Evolutionary conservation across 2,113 vertebrate genomes (phyloP).

Genomic region (Lophura nycthemera): DNA sequence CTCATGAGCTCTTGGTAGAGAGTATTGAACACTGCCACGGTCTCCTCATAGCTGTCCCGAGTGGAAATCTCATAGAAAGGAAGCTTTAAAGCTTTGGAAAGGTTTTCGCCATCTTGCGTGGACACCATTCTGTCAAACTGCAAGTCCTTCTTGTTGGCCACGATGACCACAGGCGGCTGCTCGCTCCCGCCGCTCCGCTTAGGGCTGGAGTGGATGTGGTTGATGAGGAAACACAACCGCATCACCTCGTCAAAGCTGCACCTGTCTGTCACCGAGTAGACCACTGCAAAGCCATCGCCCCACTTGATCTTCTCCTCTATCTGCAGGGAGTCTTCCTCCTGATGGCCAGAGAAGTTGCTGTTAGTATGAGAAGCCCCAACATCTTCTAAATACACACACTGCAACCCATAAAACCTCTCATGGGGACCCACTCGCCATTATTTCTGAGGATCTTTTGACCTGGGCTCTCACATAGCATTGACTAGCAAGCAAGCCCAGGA

Average conservation of each 20-base stretch:
- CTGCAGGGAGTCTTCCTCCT: conserved; percentile 84
- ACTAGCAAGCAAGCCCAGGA: background rate
- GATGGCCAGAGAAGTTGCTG: fast-evolving
- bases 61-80: conserved; percentile 81
- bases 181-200: conserved; percentile 58
- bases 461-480: background rate
- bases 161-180: conserved; percentile 76
- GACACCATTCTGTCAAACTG: conserved; percentile 85
- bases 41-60: conserved; percentile 82
- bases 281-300: conserved; percentile 81
- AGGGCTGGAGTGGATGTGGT: conserved; percentile 76
- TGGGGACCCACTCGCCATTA: fast-evolving
- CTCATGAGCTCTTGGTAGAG: conserved; percentile 76
- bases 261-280: conserved; percentile 83
- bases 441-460: background rate
- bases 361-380: background rate
- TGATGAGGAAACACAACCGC: conserved; percentile 82
- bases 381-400: fast-evolving
- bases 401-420: fast-evolving
- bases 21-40: conserved; percentile 71
- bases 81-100: conserved; percentile 79
- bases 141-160: conserved; percentile 84
- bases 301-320: conserved; percentile 87
- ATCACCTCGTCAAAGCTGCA: conserved; percentile 86
- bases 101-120: conserved; percentile 72